Base-by-base conservation (phyloP, 2,888 invertebrate genomes). In the Axea sp. region DNA sequence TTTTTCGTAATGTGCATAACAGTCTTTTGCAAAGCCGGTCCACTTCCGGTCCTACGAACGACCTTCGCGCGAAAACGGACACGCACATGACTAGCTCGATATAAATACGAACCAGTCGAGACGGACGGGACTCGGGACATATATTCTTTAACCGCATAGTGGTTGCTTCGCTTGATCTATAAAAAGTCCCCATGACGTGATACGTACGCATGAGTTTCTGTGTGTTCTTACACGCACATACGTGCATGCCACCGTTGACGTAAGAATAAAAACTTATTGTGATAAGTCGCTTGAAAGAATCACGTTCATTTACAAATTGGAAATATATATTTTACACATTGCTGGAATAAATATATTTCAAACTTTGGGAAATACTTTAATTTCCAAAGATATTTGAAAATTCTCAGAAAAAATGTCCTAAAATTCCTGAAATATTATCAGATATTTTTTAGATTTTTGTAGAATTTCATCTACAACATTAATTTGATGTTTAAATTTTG, bases 11-110 rank as follows among this genome's bases (percentile, higher is more conserved):
- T 78, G 78, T 80, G 81, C 81, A 80, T 81, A 82, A 82, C 82
- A 82, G 84, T 81, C 82, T 83, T 81, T 78, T 77, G 80, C 86
- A 86, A 86, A 86, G 86, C 82, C 86, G 85, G 83, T 80, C 81
- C 82, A 86, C 83, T 86, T 86, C 86, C 86, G 86, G 85, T 84
- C 80, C 78, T 78, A 78, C 78, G 77, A 76, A 81, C 83, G 83
- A 84, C 83, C 84, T 83, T 84, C 86, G 82, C 78, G 83, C 83
- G 82, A 83, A 84, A 85, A 82, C 80, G 81, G 79, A 82, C 81
- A 80, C 82, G 81, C 80, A 79, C 82, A 80, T 80, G 78, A 72
- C 75, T 55, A 62, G 65, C 69, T 49, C 60, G 67, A 72, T 69
- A 77, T 77, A 78, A 75, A 78, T 78, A 78, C 57, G 35, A 72